Conservation (phyloP, 1,140 invertebrate genomes). For the Pomacea maculata region DNA sequence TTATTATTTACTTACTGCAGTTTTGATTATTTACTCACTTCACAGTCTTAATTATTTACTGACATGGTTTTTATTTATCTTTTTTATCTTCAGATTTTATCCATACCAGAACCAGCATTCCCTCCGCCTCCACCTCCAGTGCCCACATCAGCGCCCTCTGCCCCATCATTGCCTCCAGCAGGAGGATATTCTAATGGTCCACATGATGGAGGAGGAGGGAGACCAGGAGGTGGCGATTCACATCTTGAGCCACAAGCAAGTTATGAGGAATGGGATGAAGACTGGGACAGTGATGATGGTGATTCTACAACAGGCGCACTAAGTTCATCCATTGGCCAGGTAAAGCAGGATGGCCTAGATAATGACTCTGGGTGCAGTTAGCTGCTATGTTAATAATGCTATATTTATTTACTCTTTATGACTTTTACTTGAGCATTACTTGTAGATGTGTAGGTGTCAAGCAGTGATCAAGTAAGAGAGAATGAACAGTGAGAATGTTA, state of each 20-base stretch:
- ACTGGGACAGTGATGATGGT: conserved; percentile 86
- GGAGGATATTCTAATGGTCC: conserved; percentile 21
- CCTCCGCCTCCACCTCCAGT: conserved; percentile 65
- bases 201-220: conserved; percentile 9
- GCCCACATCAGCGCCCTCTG: conserved; percentile 58
- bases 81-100: conserved; percentile 44
- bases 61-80: no score
- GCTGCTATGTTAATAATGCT: not conserved
- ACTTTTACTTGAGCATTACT: not conserved
- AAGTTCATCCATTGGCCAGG: conserved; percentile 22
- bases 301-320: conserved; percentile 64
- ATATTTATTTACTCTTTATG: not conserved
- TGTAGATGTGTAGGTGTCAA: not conserved
- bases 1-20: no score
- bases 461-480: not conserved
- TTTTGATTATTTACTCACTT: no score
- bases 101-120: conserved; percentile 64
- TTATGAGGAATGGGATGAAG: conserved; percentile 82
- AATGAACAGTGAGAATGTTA: not conserved
- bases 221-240: conserved; percentile 15
- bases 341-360: not conserved
- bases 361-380: not conserved
- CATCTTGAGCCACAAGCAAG: conserved; percentile 44
- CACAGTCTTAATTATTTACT: no score
- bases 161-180: conserved; percentile 21